A percentile compares a stretch with the other conserved stretches of the same genome.
Conservation (phyloP, 2,113 vertebrate genomes). For the Rattus rattus region DNA sequence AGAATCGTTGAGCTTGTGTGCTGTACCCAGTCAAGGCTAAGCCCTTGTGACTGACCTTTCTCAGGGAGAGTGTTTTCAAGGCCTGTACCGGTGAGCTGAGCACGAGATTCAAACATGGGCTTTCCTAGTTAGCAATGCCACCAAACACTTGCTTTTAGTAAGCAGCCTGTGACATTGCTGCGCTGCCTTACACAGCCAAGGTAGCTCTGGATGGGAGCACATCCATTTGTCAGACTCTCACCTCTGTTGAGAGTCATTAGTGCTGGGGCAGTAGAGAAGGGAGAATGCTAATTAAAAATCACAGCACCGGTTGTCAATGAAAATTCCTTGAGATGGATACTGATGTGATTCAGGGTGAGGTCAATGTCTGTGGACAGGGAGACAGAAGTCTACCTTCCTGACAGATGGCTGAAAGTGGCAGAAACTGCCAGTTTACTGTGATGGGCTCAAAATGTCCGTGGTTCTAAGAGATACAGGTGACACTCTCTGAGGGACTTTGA, state of each 20-base stretch:
- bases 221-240: background rate
- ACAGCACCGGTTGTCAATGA: background rate
- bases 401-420: background rate
- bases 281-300: background rate
- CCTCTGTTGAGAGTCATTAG: background rate
- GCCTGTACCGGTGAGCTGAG: accelerated
- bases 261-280: background rate
- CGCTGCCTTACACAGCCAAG: too few relatives aligned
- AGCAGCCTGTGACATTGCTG: background rate
- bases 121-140: background rate
- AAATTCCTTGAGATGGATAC: background rate
- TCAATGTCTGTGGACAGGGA: background rate
- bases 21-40: background rate
- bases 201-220: background rate
- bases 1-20: background rate
- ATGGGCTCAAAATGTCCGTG: background rate
- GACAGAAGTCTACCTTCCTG: accelerated
- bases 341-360: background rate
- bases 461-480: background rate
- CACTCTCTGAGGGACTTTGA: background rate
- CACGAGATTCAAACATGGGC: background rate
- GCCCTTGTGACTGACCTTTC: accelerated
- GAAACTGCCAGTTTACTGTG: background rate
- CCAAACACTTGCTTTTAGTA: too few relatives aligned
- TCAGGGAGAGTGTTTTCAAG: background rate